Evolutionary conservation across 1,140 invertebrate genomes (phyloP).

Genomic region (Dendroctonus ponderosae): DNA sequence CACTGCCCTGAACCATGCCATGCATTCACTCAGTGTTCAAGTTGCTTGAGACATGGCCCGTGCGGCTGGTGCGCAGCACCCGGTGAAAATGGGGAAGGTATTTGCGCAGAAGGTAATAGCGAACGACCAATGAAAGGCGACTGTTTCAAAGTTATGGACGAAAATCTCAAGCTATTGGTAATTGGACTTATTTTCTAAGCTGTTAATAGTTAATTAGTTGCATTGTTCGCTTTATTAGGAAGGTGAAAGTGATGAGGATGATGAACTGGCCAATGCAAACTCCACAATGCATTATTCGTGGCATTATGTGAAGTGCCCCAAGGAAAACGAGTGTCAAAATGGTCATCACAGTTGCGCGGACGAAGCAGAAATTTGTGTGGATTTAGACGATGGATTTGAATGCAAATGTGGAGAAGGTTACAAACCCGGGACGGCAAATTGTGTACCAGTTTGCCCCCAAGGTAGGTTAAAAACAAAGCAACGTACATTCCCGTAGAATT

Average conservation of each 20-base stretch:
- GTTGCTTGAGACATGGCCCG: constrained; percentile 80
- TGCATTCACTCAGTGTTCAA: constrained; percentile 80
- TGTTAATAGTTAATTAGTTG: background rate
- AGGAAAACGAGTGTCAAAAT: constrained; percentile 92
- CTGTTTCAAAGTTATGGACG: constrained; percentile 58
- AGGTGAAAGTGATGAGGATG: constrained; percentile 17
- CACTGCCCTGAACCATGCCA: constrained; percentile 84
- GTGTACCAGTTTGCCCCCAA: constrained; percentile 81
- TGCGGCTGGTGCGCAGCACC: constrained; percentile 83
- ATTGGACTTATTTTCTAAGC: constrained; percentile 7
- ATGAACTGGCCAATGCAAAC: background rate
- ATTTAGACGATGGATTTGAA: constrained; percentile 68
- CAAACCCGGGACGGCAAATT: constrained; percentile 58
- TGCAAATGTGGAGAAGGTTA: constrained; percentile 87
- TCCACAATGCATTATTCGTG: constrained; percentile 64
- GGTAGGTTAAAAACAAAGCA: constrained; percentile 30
- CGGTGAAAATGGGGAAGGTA: constrained; percentile 58
- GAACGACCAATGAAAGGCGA: constrained; percentile 61
- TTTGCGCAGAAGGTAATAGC: constrained; percentile 77
- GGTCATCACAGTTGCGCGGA: constrained; percentile 86
- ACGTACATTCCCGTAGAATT: no score
- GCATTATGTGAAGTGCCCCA: constrained; percentile 85
- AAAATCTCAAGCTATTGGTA: constrained; percentile 34
- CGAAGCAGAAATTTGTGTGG: constrained; percentile 80
- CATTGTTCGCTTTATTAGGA: constrained; percentile 17